Percentiles rank a stretch among this genome's conserved stretches.
Evolutionary conservation across 2,797 vertebrate genomes (phyloP).

Genomic region (Pagetopsis macropterus): DNA sequence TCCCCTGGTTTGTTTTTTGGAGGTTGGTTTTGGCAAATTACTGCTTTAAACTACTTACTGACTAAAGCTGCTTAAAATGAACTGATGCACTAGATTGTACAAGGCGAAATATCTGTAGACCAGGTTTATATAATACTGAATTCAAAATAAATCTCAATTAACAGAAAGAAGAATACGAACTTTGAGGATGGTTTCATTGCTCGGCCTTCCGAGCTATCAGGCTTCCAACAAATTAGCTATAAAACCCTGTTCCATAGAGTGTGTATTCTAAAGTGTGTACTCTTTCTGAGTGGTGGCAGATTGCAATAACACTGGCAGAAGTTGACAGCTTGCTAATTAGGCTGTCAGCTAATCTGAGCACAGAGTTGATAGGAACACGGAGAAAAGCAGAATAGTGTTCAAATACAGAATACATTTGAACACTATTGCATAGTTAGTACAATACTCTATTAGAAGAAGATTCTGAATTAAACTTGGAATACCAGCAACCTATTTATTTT

Average conservation of each 20-base stretch:
- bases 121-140: neutral
- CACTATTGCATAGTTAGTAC: neutral
- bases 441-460: conserved; percentile 1
- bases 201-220: too few species aligned
- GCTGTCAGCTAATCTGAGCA: conserved; percentile 29
- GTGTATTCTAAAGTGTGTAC: conserved; percentile 16
- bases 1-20: conserved; percentile 1
- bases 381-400: conserved; percentile 1
- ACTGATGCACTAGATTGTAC: neutral
- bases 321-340: conserved; percentile 50
- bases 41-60: conserved; percentile 17
- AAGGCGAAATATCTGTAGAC: neutral
- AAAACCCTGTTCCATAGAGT: conserved; percentile 1
- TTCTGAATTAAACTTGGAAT: conserved; percentile 19
- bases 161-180: neutral
- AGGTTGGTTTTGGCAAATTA: neutral
- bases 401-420: conserved; percentile 1
- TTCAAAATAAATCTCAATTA: neutral
- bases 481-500: conserved; percentile 8
- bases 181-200: neutral
- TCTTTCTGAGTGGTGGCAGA: conserved; percentile 45
- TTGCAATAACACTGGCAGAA: conserved; percentile 34
- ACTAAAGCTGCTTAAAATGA: conserved; percentile 24
- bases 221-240: conserved; percentile 10
- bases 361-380: conserved; percentile 26